These are phyloP conservation scores for Agrochola macilenta DNA, from an alignment of 2,888 invertebrate genomes.

Conservation along the genomic window DNA sequence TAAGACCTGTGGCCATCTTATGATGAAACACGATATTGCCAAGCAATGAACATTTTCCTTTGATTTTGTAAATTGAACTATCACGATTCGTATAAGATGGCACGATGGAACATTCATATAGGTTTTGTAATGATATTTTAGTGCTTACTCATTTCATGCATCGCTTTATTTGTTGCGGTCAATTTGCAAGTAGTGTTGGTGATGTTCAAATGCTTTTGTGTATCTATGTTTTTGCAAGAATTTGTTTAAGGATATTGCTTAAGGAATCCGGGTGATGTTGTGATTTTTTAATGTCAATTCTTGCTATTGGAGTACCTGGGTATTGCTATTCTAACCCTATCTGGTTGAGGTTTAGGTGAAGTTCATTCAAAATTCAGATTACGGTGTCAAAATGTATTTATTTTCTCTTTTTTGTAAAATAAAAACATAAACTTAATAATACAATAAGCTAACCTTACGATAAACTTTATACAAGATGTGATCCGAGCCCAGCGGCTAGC, in stretches of 20 bases:
- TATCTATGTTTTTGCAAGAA: conserved; percentile 7
- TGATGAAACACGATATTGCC: conserved; percentile 56
- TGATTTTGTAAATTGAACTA: conserved; percentile 61
- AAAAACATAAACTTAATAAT: conserved; percentile 86
- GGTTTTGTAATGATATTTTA: conserved; percentile 45
- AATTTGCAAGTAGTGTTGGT: conserved; percentile 25
- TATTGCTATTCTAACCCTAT: not conserved
- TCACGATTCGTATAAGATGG: conserved; percentile 59
- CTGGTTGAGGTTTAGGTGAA: not conserved
- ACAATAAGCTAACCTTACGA: conserved; percentile 87
- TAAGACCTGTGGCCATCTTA: conserved; percentile 41
- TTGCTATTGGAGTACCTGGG: not conserved
- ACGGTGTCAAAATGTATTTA: conserved; percentile 91
- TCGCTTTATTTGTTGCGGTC: conserved; percentile 38
- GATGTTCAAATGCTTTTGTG: conserved; percentile 18
- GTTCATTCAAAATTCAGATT: conserved; percentile 58
- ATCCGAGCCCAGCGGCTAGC: conserved; percentile 84
- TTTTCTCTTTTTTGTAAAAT: conserved; percentile 83
- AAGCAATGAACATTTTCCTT: conserved; percentile 49
- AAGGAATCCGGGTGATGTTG: not conserved
- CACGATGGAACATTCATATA: conserved; percentile 23
- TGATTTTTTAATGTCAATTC: not conserved
- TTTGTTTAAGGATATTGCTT: not conserved
- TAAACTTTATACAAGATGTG: conserved; percentile 89
- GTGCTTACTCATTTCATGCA: conserved; percentile 20